phyloP scores from a whole-genome alignment of 2,797 vertebrate genomes.

The Poecilia gillii region DNA sequence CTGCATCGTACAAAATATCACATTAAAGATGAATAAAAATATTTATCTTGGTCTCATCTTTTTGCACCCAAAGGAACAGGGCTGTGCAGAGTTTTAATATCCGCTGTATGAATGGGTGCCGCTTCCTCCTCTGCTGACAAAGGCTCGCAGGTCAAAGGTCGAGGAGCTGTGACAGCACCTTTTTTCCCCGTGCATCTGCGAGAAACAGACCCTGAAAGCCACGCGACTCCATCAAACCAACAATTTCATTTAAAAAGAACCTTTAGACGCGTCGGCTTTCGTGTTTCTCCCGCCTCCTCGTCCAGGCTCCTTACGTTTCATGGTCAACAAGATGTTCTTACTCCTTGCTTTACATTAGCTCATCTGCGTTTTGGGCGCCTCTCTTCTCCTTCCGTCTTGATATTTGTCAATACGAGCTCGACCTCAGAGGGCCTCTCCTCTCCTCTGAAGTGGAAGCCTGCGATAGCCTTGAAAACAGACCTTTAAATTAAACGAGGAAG shows the following conservation, averaged over 20 bases:
- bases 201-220: constrained; percentile 43
- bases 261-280: constrained; percentile 43
- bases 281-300: constrained; percentile 49
- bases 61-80: neutral
- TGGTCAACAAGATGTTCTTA: constrained; percentile 50
- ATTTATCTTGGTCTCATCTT: neutral
- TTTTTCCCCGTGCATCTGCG: constrained; percentile 17
- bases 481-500: constrained; percentile 84
- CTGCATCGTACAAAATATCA: neutral
- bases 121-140: constrained; percentile 22
- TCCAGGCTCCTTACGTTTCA: constrained; percentile 54
- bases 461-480: constrained; percentile 82
- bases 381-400: constrained; percentile 72
- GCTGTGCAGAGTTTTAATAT: neutral
- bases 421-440: constrained; percentile 74
- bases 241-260: constrained; percentile 56
- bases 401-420: constrained; percentile 81
- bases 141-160: constrained; percentile 33
- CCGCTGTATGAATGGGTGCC: constrained; percentile 1
- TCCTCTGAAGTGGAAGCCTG: constrained; percentile 75
- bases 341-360: constrained; percentile 69
- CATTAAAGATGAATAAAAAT: neutral
- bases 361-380: constrained; percentile 69
- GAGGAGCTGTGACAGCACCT: constrained; percentile 7
- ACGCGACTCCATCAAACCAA: constrained; percentile 59